Percentiles rank a stretch among this genome's conserved stretches.
Conservation (phyloP, 2,797 vertebrate species). For the Acomys russatus region DNA sequence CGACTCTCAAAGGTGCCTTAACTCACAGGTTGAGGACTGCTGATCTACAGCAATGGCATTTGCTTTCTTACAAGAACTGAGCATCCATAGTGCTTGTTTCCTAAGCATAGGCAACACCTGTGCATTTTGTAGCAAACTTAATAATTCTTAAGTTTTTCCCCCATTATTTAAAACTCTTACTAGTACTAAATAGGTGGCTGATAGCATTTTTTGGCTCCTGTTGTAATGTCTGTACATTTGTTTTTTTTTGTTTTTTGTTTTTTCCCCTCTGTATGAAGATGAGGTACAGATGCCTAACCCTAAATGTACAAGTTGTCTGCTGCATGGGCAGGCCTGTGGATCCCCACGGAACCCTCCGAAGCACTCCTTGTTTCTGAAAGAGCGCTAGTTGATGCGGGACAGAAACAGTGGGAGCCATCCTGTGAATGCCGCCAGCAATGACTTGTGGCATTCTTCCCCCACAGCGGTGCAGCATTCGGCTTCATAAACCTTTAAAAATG, state of each 20-base stretch:
- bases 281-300: constrained; percentile 59
- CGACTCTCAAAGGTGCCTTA: background rate
- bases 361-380: constrained; percentile 66
- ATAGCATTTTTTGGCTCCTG: background rate
- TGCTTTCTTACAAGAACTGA: background rate
- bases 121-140: background rate
- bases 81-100: constrained; percentile 32
- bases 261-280: constrained; percentile 66
- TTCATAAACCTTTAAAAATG: constrained; percentile 63
- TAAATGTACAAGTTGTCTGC: constrained; percentile 56
- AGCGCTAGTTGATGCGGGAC: constrained; percentile 60
- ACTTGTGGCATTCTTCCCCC: constrained; percentile 35
- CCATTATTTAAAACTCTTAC: constrained; percentile 55
- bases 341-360: constrained; percentile 60
- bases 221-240: constrained; percentile 41
- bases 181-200: constrained; percentile 36
- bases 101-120: background rate
- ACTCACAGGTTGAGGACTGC: too few species aligned
- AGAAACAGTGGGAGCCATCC: constrained; percentile 62
- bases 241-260: too few species aligned
- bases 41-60: background rate
- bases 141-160: background rate
- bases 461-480: background rate
- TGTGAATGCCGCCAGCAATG: constrained; percentile 18
- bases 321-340: constrained; percentile 61